A percentile compares a stretch with the other conserved stretches of the same genome.
phyloP scores from a whole-genome alignment of 2,888 invertebrate species.

The Heliconius hortense region DNA sequence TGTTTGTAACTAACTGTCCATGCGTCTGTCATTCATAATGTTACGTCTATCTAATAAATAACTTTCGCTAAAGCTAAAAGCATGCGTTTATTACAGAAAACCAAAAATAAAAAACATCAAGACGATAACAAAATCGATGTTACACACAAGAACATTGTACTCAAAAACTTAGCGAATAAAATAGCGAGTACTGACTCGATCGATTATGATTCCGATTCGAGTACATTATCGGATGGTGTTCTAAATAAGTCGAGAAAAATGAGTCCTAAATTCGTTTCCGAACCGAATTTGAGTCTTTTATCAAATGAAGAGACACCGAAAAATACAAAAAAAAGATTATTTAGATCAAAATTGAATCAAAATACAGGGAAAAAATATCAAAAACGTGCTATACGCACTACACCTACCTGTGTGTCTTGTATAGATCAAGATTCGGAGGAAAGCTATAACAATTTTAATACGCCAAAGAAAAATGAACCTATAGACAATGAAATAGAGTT shows the following conservation, averaged over 20 bases:
- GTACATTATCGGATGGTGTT: conserved; percentile 73
- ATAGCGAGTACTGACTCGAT: conserved; percentile 70
- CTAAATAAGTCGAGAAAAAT: conserved; percentile 61
- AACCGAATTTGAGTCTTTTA: conserved; percentile 72
- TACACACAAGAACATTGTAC: conserved; percentile 71
- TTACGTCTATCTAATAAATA: conserved; percentile 31
- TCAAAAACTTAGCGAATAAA: conserved; percentile 74
- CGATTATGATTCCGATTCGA: conserved; percentile 71
- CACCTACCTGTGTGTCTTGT: conserved; percentile 75
- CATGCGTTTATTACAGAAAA: conserved; percentile 64
- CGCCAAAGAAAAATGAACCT: conserved; percentile 59
- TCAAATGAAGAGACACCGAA: conserved; percentile 69
- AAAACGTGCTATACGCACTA: conserved; percentile 63
- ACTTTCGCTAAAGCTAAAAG: conserved; percentile 42
- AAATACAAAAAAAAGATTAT: conserved; percentile 68
- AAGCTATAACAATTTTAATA: conserved; percentile 51
- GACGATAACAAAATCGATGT: conserved; percentile 69
- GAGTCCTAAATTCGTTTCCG: conserved; percentile 77
- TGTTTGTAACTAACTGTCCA: conserved; percentile 36
- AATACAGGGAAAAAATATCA: conserved; percentile 71
- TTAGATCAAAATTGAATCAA: conserved; percentile 69
- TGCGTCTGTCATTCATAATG: conserved; percentile 55
- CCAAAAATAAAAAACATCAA: conserved; percentile 66
- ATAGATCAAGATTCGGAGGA: conserved; percentile 67
- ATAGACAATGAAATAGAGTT: conserved; percentile 50